Evolutionary conservation across 1,140 invertebrate genomes (phyloP).

Genomic region (Leptinotarsa texana): DNA sequence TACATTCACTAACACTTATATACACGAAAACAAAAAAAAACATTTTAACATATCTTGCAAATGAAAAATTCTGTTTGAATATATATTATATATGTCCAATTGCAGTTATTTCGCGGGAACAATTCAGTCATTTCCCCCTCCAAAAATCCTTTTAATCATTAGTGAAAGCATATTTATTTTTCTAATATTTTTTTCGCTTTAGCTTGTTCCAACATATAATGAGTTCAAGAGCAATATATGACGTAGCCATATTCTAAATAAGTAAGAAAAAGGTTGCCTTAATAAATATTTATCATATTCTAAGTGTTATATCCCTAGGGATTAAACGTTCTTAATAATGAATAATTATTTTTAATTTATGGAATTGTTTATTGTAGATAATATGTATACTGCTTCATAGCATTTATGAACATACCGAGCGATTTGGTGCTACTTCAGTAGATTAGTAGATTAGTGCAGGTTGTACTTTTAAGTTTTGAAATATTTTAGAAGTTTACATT

Average conservation of each 20-base stretch:
- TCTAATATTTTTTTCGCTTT: background rate
- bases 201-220: background rate
- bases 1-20: background rate
- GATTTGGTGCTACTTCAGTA: slow-evolving; percentile 42
- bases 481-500: slow-evolving; percentile 27
- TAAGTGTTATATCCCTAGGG: slow-evolving; percentile 10
- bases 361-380: slow-evolving; percentile 28
- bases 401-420: slow-evolving; percentile 39
- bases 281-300: slow-evolving; percentile 5
- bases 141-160: background rate
- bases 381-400: slow-evolving; percentile 38
- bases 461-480: slow-evolving; percentile 26
- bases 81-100: background rate
- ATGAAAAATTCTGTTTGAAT: background rate
- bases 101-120: no score
- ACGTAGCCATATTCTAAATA: slow-evolving; percentile 8
- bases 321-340: slow-evolving; percentile 2
- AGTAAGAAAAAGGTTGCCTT: slow-evolving; percentile 13
- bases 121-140: background rate
- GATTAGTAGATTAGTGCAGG: slow-evolving; percentile 33
- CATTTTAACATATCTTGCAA: no score
- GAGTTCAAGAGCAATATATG: slow-evolving; percentile 4
- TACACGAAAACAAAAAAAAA: background rate
- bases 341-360: slow-evolving; percentile 14
- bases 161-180: slow-evolving; percentile 14